Conservation (phyloP, 2,797 vertebrate species). For the Alosa sapidissima region DNA sequence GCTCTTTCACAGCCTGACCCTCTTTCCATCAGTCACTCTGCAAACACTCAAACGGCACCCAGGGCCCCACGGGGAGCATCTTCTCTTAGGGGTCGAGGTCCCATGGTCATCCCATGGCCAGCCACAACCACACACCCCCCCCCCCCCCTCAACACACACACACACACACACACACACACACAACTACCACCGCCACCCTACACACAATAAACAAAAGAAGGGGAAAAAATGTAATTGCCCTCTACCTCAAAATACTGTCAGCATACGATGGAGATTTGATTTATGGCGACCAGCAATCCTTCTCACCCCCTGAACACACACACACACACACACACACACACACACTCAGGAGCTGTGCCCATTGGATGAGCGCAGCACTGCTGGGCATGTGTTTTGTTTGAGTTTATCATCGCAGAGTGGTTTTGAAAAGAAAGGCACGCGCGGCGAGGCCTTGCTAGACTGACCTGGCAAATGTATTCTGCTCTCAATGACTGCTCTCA, state of each 20-base stretch:
- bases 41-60: conserved; percentile 30
- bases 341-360: neutral
- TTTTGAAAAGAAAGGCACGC: conserved; percentile 50
- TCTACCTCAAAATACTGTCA: conserved; percentile 15
- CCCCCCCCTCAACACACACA: neutral
- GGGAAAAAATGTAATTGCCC: neutral
- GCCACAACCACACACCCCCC: neutral
- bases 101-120: neutral
- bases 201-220: conserved; percentile 16
- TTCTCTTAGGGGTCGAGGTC: neutral
- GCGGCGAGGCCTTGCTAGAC: conserved; percentile 46
- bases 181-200: neutral
- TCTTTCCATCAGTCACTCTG: conserved; percentile 39
- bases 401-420: conserved; percentile 48
- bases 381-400: conserved; percentile 34
- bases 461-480: conserved; percentile 71
- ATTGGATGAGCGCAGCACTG: neutral
- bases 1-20: conserved; percentile 43
- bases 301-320: neutral
- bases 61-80: neutral
- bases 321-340: neutral
- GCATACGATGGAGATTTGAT: conserved; percentile 28
- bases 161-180: too few species aligned
- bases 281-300: conserved; percentile 22
- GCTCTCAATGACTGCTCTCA: conserved; percentile 59